Evolutionary conservation across 2,888 invertebrate genomes (phyloP).

Genomic region (Cataglyphis cursor): DNA sequence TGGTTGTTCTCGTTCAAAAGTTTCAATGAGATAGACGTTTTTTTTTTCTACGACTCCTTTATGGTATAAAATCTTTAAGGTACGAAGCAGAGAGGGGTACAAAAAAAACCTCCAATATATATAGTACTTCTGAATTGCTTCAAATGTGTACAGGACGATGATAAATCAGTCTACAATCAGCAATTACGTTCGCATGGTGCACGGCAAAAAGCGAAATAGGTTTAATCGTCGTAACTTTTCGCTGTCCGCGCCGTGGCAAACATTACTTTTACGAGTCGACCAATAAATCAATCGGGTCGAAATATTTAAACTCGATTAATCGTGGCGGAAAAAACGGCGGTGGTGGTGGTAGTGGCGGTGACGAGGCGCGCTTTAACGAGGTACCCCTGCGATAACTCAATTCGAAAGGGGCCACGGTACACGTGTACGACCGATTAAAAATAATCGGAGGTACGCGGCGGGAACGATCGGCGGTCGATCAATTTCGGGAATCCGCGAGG

Average conservation of each 20-base stretch:
- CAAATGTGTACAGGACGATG: slow-evolving; percentile 2
- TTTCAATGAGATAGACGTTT: slow-evolving; percentile 36
- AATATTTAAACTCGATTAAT: slow-evolving; percentile 70
- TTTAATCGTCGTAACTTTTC: slow-evolving; percentile 59
- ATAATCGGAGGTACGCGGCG: slow-evolving; percentile 68
- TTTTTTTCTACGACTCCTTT: slow-evolving; percentile 4
- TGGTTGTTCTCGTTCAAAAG: slow-evolving; percentile 48
- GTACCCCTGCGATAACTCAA: slow-evolving; percentile 67
- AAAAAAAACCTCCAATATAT: background rate
- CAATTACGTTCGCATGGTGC: slow-evolving; percentile 52
- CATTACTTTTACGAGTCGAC: slow-evolving; percentile 44
- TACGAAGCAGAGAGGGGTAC: slow-evolving; percentile 4
- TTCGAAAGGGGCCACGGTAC: slow-evolving; percentile 45
- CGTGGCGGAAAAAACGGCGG: slow-evolving; percentile 46
- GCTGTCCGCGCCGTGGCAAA: slow-evolving; percentile 56
- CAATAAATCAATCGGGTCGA: slow-evolving; percentile 64
- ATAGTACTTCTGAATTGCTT: background rate
- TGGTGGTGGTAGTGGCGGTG: background rate
- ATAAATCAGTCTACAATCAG: slow-evolving; percentile 54
- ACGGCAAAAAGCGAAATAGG: slow-evolving; percentile 45
- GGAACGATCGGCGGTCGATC: slow-evolving; percentile 66
- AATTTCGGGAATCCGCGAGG: slow-evolving; percentile 54
- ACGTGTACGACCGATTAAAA: slow-evolving; percentile 68
- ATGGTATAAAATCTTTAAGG: slow-evolving; percentile 36
- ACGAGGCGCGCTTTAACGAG: slow-evolving; percentile 58